Conservation (phyloP, 2,888 invertebrate genomes). For the Ophioninae sp. region DNA sequence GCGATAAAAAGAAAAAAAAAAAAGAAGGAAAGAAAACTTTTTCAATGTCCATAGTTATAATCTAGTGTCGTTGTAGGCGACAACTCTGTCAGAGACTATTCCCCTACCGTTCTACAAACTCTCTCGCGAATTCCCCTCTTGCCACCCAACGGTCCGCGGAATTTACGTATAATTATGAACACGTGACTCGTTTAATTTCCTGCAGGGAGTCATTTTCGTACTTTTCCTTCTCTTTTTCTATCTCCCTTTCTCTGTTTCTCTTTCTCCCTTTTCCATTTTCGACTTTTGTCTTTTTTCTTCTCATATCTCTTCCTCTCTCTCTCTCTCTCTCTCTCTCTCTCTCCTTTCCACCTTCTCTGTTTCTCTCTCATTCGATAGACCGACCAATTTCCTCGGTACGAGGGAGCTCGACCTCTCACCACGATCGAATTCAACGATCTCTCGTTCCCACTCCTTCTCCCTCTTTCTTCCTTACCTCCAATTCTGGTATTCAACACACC, state of each 20-base stretch:
- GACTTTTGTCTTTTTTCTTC: conserved; percentile 26
- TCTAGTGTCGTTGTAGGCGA: conserved; percentile 31
- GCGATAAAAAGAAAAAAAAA: neutral
- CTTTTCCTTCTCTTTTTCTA: conserved; percentile 21
- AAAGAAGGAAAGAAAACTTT: conserved; percentile 44
- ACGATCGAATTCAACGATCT: conserved; percentile 51
- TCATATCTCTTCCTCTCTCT: neutral
- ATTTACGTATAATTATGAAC: conserved; percentile 77
- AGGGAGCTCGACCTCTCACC: conserved; percentile 50
- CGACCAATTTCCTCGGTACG: conserved; percentile 73
- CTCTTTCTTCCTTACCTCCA: neutral
- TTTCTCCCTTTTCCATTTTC: neutral
- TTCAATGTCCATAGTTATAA: conserved; percentile 53
- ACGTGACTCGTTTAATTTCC: conserved; percentile 79
- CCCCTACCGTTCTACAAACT: neutral
- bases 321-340: neutral
- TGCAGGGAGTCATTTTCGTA: conserved; percentile 67
- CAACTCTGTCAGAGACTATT: conserved; percentile 45
- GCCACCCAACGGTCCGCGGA: conserved; percentile 62
- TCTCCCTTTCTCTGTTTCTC: conserved; percentile 4
- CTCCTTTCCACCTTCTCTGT: neutral
- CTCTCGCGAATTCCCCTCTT: conserved; percentile 14
- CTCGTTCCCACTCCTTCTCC: conserved; percentile 2
- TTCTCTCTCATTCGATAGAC: conserved; percentile 53
- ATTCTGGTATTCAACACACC: conserved; percentile 27